A percentile compares a stretch with the other conserved stretches of the same genome.
phyloP scores from a whole-genome alignment of 1,140 invertebrate species.

The Drosophila mauritiana region DNA sequence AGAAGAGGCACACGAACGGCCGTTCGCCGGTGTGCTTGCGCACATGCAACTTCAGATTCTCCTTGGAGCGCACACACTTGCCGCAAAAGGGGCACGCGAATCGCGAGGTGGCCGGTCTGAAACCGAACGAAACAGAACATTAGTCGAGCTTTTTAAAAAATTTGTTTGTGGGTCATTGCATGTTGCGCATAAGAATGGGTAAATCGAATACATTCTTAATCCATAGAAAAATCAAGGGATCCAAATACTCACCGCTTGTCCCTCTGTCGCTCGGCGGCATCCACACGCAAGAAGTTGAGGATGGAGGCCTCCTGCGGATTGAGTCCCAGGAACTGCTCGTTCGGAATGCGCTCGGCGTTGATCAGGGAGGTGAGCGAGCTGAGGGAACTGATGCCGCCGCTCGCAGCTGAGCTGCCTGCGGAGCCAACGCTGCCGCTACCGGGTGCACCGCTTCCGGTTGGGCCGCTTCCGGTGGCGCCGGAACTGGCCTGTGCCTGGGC shows the following conservation, averaged over 20 bases:
- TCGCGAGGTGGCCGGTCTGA: slow-evolving; percentile 84
- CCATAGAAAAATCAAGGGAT: too few species aligned
- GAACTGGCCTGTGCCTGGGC: slow-evolving; percentile 31
- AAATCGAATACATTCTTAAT: too few species aligned
- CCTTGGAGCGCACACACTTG: slow-evolving; percentile 94
- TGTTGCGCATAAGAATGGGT: too few species aligned
- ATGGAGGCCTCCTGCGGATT: slow-evolving; percentile 87
- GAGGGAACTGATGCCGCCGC: slow-evolving; percentile 72
- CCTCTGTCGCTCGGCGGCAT: slow-evolving; percentile 88
- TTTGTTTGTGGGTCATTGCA: too few species aligned
- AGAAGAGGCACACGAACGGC: slow-evolving; percentile 94
- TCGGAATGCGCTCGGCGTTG: slow-evolving; percentile 83
- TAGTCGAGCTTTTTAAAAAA: neutral
- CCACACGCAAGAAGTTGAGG: slow-evolving; percentile 87
- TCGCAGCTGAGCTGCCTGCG: slow-evolving; percentile 1
- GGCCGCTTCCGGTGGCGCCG: slow-evolving; percentile 10
- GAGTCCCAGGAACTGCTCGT: slow-evolving; percentile 83
- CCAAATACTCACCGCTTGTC: slow-evolving; percentile 85
- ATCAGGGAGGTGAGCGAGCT: slow-evolving; percentile 83
- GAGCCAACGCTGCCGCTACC: slow-evolving; percentile 19
- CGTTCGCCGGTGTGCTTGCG: slow-evolving; percentile 94
- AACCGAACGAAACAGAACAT: neutral
- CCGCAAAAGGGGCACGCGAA: slow-evolving; percentile 95
- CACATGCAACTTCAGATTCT: slow-evolving; percentile 94
- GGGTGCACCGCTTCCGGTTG: slow-evolving; percentile 16